A percentile compares a stretch with the other conserved stretches of the same genome.
Conservation (phyloP, 2,113 vertebrate genomes). For the Elachura formosa region DNA sequence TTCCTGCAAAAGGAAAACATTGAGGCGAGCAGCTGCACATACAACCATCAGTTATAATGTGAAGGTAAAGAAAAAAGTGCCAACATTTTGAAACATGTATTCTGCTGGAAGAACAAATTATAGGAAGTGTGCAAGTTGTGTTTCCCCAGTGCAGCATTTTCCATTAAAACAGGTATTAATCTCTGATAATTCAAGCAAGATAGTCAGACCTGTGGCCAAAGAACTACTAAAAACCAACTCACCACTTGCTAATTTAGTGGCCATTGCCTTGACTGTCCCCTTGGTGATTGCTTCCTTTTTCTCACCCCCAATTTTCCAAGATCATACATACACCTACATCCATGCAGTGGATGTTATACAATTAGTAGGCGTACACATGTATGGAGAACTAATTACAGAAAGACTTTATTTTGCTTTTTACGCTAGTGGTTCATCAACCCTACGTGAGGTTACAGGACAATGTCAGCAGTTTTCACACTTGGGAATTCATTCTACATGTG, state of each 20-base stretch:
- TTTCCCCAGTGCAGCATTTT: slow-evolving; percentile 69
- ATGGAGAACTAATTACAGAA: slow-evolving; percentile 24
- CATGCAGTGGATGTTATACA: slow-evolving; percentile 38
- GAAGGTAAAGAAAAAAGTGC: slow-evolving; percentile 65
- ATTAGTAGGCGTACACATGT: slow-evolving; percentile 33
- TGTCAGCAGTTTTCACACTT: slow-evolving; percentile 81
- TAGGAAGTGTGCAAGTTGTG: slow-evolving; percentile 86
- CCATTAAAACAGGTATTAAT: slow-evolving; percentile 57
- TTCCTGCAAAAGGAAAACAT: slow-evolving; percentile 81
- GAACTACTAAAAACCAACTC: slow-evolving; percentile 59
- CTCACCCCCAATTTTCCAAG: slow-evolving; percentile 52
- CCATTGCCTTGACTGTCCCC: slow-evolving; percentile 59
- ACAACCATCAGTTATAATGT: slow-evolving; percentile 72
- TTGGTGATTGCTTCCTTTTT: slow-evolving; percentile 53
- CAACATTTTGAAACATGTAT: slow-evolving; percentile 65
- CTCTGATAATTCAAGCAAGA: slow-evolving; percentile 64
- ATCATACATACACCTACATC: slow-evolving; percentile 61
- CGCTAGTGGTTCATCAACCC: background rate
- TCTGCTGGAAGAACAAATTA: slow-evolving; percentile 70
- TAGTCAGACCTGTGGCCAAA: slow-evolving; percentile 54
- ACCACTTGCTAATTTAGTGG: slow-evolving; percentile 64
- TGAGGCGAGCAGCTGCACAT: slow-evolving; percentile 68
- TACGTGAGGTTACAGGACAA: background rate
- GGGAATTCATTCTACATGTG: slow-evolving; percentile 59
- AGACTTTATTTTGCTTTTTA: background rate